phyloP scores from a whole-genome alignment of 2,113 vertebrate species.

The Chelonoidis abingdonii region DNA sequence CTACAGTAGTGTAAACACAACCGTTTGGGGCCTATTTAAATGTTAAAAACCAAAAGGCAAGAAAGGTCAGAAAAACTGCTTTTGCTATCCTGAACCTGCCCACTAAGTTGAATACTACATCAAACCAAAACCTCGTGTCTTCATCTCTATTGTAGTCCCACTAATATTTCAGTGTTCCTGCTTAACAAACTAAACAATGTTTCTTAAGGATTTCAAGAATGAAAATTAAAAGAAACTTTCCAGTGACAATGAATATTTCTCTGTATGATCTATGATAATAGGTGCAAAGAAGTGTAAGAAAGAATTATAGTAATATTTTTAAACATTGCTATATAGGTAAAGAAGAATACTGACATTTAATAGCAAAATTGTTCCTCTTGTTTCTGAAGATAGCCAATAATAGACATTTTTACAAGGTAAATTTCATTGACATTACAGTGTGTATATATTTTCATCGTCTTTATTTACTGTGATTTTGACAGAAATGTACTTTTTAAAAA shows the following conservation, averaged over 20 bases:
- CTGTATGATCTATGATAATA: neutral
- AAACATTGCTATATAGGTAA: neutral
- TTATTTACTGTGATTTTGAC: neutral
- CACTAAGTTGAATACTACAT: neutral
- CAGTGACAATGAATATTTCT: neutral
- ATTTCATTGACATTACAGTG: neutral
- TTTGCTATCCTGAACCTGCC: neutral
- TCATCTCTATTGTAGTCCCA: neutral
- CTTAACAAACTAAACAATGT: neutral
- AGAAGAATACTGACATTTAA: neutral
- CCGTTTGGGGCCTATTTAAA: neutral
- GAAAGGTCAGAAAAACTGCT: neutral
- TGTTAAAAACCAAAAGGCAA: neutral
- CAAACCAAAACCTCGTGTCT: neutral
- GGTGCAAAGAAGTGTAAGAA: neutral
- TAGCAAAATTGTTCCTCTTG: neutral
- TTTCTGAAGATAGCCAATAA: neutral
- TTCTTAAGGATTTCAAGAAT: neutral
- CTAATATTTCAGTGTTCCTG: neutral
- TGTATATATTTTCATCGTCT: neutral
- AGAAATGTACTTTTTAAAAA: neutral
- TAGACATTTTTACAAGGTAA: neutral
- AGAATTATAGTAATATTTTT: constrained; percentile 3
- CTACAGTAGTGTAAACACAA: neutral
- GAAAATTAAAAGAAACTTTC: neutral